Conservation (phyloP, 2,888 invertebrate species). For the Altica lythri region DNA sequence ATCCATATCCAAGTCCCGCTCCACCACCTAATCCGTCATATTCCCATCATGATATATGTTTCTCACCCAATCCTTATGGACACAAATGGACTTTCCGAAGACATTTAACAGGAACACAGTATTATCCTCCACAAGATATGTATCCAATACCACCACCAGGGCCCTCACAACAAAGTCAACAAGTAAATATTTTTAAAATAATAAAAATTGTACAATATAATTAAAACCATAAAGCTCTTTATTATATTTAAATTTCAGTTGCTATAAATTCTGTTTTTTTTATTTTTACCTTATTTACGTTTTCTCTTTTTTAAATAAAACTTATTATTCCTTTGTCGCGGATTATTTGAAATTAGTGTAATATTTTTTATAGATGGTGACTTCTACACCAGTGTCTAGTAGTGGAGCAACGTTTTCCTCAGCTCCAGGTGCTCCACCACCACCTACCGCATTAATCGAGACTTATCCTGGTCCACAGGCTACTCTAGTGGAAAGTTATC, state of each 20-base stretch:
- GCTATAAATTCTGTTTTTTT: too few relatives aligned
- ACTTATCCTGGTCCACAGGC: slow-evolving; percentile 43
- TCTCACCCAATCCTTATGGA: slow-evolving; percentile 56
- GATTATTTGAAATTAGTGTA: neutral
- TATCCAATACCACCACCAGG: slow-evolving; percentile 56
- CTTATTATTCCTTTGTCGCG: slow-evolving; percentile 4
- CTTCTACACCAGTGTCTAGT: slow-evolving; percentile 49
- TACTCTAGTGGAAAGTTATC: slow-evolving; percentile 27
- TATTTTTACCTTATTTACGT: slow-evolving; percentile 4
- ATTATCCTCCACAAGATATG: slow-evolving; percentile 58
- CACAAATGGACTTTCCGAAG: slow-evolving; percentile 51
- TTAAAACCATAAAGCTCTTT: too few relatives aligned
- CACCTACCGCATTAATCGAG: slow-evolving; percentile 58
- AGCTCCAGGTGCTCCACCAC: slow-evolving; percentile 50
- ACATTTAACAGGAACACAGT: slow-evolving; percentile 55
- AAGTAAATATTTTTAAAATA: too few relatives aligned
- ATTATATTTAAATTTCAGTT: too few relatives aligned
- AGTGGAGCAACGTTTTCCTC: slow-evolving; percentile 57
- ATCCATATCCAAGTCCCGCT: slow-evolving; percentile 60
- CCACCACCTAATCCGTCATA: slow-evolving; percentile 54
- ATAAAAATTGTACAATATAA: too few relatives aligned
- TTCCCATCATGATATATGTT: slow-evolving; percentile 60
- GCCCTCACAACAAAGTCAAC: slow-evolving; percentile 50
- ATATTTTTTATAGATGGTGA: slow-evolving; percentile 49
- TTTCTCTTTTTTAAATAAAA: neutral